Evolutionary conservation across 2,888 invertebrate genomes (phyloP).

Genomic region (Zootermopsis nevadensis): DNA sequence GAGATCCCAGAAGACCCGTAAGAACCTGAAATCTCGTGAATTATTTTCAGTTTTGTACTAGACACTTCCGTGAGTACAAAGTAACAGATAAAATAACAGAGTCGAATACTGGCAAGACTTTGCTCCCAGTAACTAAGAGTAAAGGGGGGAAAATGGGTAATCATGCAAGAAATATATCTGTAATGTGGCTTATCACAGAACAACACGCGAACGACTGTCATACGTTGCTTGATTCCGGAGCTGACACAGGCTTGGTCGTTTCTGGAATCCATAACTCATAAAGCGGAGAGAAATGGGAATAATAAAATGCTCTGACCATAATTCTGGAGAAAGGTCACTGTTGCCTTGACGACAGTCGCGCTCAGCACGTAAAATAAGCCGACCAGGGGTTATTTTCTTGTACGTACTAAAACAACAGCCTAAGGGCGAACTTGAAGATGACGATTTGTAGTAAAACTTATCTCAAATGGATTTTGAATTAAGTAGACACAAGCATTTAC

Average conservation of each 20-base stretch:
- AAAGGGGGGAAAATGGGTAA: background rate
- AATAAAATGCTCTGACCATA: background rate
- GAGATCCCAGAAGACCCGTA: no score
- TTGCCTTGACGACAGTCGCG: background rate
- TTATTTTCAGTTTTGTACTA: no score
- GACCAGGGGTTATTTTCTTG: no score
- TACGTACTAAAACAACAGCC: no score
- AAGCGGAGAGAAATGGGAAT: background rate
- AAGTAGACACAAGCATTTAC: no score
- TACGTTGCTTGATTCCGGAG: background rate
- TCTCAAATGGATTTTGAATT: no score
- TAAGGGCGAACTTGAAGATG: no score
- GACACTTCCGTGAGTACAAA: no score
- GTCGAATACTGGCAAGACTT: background rate
- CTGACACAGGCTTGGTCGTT: background rate
- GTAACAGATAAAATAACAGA: background rate
- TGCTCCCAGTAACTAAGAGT: background rate
- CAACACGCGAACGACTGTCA: background rate
- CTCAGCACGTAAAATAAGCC: background rate
- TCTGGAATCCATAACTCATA: background rate
- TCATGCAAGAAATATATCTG: background rate
- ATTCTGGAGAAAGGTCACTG: background rate
- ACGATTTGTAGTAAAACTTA: no score
- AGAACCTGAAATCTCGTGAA: no score
- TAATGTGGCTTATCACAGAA: conserved; percentile 2